Evolutionary conservation across 2,113 vertebrate genomes (phyloP), one percentile per base, ranked within the genome.

Genomic region (Tetrao urogallus): DNA sequence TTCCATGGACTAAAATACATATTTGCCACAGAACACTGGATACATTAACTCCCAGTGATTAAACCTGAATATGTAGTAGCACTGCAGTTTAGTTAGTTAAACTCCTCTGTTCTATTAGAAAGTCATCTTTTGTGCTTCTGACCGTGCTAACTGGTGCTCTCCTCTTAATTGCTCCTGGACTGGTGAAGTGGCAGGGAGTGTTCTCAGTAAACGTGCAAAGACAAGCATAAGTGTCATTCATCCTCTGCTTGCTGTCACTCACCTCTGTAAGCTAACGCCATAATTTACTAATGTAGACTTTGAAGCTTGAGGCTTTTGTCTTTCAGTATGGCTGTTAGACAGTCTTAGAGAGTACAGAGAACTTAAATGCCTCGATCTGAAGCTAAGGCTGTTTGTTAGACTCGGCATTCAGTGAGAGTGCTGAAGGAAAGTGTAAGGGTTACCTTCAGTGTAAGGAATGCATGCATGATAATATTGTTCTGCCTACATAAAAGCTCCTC

Each of bases 401-500:
- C 28, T 42, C 28, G 38, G 42, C 24, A 34, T 83, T 76, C 36
- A 28, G 4, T 43, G 60, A 32, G 45, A 83, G 14, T 28, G 24
- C 34, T 50, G 50, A 82, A 78, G 58, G 67, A 10, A 10, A 43
- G 16, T 25, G 8, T 65, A 73, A 76, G n/a, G 30, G 17, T 43
- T 89, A 24, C 52, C 77, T 74, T 91, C 65, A n/a, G 30, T 43
- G 2, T 57, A 16, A 65, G 57, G 32, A 77, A 7, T 0, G 13
- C 14, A 1, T 47, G 12, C 7, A 1, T 52, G 32, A 8, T 57
- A 61, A 52, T 22, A 43, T 70, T 38, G 36, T 70, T 73, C 36
- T 2, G 1, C 16, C 8, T 24, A 21, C 27, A 28, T 10, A 22
- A 61, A 38, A 16, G 6, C 11, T 10, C 5, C 4, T 38, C 32